Conservation (phyloP, 2,797 vertebrate species). For the Pseudocheirus occidentalis region DNA sequence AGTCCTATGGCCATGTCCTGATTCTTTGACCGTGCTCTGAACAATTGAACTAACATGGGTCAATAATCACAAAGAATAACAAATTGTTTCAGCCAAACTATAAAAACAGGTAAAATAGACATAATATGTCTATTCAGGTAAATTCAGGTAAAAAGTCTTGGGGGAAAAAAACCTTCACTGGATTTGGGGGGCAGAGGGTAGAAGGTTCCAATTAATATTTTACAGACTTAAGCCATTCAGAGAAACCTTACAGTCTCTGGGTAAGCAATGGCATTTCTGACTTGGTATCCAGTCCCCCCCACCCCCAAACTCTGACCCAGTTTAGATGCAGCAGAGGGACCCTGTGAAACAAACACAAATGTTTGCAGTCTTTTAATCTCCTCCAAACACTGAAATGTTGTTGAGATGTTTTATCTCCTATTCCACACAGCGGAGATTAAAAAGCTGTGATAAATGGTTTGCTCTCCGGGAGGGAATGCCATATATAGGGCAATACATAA, state of each 20-base stretch:
- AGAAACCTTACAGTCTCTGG: slow-evolving; percentile 20
- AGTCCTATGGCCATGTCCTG: neutral
- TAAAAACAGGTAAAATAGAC: neutral
- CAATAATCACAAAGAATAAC: neutral
- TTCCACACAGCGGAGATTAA: slow-evolving; percentile 74
- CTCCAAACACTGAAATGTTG: slow-evolving; percentile 70
- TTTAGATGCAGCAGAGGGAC: slow-evolving; percentile 12
- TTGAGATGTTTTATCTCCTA: slow-evolving; percentile 76
- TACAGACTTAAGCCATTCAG: neutral
- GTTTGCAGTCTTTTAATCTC: slow-evolving; percentile 67
- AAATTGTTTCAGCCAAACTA: neutral
- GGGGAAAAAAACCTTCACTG: neutral
- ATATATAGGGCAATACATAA: slow-evolving; percentile 79
- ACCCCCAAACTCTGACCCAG: slow-evolving; percentile 57
- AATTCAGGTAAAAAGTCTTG: slow-evolving; percentile 2
- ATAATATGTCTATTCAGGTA: neutral
- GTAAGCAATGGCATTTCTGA: slow-evolving; percentile 20
- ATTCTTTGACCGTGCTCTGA: neutral
- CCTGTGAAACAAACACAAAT: slow-evolving; percentile 55
- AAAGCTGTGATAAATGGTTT: slow-evolving; percentile 73
- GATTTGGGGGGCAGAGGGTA: neutral
- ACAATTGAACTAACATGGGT: neutral
- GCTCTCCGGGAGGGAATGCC: slow-evolving; percentile 69
- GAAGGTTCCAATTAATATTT: neutral
- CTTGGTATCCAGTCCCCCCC: slow-evolving; percentile 8